These are phyloP conservation scores for Odontesthes bonariensis DNA, from an alignment of 2,113 vertebrate species.

Conservation along the genomic window DNA sequence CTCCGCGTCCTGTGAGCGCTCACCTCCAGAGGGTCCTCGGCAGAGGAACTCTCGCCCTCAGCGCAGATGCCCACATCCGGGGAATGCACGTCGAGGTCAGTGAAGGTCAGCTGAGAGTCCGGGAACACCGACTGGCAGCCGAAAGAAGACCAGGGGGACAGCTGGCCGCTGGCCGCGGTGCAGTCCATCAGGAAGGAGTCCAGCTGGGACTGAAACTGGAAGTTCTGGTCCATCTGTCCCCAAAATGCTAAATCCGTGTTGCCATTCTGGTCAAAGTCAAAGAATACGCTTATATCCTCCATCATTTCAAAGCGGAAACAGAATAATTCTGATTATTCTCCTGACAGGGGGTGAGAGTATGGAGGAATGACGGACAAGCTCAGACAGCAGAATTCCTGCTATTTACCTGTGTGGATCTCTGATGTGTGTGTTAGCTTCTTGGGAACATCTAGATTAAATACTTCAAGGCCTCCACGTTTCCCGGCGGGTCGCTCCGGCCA, in stretches of 20 bases:
- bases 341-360: background rate
- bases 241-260: slow-evolving; percentile 78
- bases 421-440: slow-evolving; percentile 43
- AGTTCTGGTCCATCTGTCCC: slow-evolving; percentile 69
- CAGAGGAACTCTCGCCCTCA: slow-evolving; percentile 76
- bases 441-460: slow-evolving; percentile 80
- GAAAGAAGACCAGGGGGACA: slow-evolving; percentile 70
- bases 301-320: slow-evolving; percentile 43
- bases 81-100: slow-evolving; percentile 69
- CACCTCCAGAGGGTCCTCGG: slow-evolving; percentile 65
- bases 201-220: slow-evolving; percentile 74
- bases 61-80: slow-evolving; percentile 56
- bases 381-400: background rate
- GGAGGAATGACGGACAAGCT: background rate
- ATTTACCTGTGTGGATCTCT: slow-evolving; percentile 26
- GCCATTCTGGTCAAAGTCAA: slow-evolving; percentile 76
- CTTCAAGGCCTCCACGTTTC: slow-evolving; percentile 56
- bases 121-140: slow-evolving; percentile 66
- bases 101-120: slow-evolving; percentile 71
- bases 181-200: slow-evolving; percentile 77
- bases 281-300: slow-evolving; percentile 75
- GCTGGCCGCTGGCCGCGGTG: slow-evolving; percentile 47
- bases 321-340: background rate
- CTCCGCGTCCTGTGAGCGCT: slow-evolving; percentile 22
- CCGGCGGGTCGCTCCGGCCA: slow-evolving; percentile 59